These are phyloP conservation scores for Corvus moneduloides DNA, from an alignment of 2,113 vertebrate species.

Conservation along the genomic window DNA sequence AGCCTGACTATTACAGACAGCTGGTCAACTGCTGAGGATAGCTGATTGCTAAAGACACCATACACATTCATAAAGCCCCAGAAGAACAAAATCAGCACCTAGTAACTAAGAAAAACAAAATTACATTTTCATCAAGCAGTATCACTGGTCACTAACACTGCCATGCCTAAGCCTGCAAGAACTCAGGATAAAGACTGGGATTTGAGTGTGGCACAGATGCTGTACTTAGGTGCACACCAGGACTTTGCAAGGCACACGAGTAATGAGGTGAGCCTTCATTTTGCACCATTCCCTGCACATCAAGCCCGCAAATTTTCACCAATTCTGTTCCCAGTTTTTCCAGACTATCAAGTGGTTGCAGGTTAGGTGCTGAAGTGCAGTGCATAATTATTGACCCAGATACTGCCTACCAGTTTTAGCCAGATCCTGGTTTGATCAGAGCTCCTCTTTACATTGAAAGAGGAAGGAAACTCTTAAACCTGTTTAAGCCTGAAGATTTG, in stretches of 20 bases:
- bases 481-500: not conserved
- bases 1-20: not conserved
- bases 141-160: no score
- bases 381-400: fast-evolving
- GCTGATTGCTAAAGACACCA: not conserved
- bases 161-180: not conserved
- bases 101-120: not conserved
- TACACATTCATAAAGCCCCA: not conserved
- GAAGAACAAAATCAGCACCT: not conserved
- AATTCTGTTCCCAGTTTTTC: not conserved
- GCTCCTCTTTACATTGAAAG: not conserved
- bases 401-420: not conserved
- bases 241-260: not conserved
- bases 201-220: not conserved
- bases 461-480: not conserved
- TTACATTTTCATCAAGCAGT: not conserved
- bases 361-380: not conserved
- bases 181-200: not conserved
- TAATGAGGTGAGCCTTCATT: not conserved
- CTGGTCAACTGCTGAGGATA: not conserved
- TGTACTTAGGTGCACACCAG: not conserved
- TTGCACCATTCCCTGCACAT: not conserved
- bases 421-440: not conserved
- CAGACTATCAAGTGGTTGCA: not conserved
- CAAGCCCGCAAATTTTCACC: not conserved